A percentile compares a stretch with the other conserved stretches of the same genome.
These are phyloP conservation scores for Lymantria dispar DNA, from an alignment of 2,888 invertebrate genomes.

Conservation along the genomic window DNA sequence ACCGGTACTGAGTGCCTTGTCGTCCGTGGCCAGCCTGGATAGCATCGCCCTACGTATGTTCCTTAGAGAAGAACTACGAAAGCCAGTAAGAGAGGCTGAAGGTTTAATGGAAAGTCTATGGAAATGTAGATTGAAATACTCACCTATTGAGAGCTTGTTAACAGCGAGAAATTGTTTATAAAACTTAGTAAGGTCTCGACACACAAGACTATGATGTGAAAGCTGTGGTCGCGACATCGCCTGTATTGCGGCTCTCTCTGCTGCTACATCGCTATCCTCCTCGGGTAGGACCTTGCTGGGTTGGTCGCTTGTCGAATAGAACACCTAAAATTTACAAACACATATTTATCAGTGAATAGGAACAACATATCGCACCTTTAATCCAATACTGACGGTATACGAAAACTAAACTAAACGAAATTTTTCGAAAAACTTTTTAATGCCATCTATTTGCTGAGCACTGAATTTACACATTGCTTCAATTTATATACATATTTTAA, in stretches of 20 bases:
- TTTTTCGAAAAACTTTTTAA: too few relatives aligned
- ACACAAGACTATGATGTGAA: slow-evolving; percentile 78
- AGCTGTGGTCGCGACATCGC: slow-evolving; percentile 59
- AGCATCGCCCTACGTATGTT: too few relatives aligned
- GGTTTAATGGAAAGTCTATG: not conserved
- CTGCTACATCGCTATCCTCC: slow-evolving; percentile 82
- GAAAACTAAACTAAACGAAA: not conserved
- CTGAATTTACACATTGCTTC: too few relatives aligned
- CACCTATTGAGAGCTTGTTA: slow-evolving; percentile 85
- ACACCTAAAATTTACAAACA: slow-evolving; percentile 34
- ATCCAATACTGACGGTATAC: too few relatives aligned
- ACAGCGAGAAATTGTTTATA: slow-evolving; percentile 89
- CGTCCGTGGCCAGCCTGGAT: too few relatives aligned
- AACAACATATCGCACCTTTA: too few relatives aligned
- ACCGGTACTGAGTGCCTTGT: too few relatives aligned
- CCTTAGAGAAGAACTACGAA: too few relatives aligned
- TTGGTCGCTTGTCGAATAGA: slow-evolving; percentile 41
- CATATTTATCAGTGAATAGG: too few relatives aligned
- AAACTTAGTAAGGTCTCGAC: slow-evolving; percentile 88
- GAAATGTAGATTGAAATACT: slow-evolving; percentile 11
- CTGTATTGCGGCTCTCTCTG: slow-evolving; percentile 76
- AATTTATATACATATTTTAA: too few relatives aligned
- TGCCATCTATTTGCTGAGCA: too few relatives aligned
- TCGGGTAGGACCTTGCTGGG: slow-evolving; percentile 43
- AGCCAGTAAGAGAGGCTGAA: too few relatives aligned